Percentiles rank a stretch among this genome's conserved stretches.
Evolutionary conservation across 2,113 vertebrate genomes (phyloP).

Genomic region (Stegastes partitus): DNA sequence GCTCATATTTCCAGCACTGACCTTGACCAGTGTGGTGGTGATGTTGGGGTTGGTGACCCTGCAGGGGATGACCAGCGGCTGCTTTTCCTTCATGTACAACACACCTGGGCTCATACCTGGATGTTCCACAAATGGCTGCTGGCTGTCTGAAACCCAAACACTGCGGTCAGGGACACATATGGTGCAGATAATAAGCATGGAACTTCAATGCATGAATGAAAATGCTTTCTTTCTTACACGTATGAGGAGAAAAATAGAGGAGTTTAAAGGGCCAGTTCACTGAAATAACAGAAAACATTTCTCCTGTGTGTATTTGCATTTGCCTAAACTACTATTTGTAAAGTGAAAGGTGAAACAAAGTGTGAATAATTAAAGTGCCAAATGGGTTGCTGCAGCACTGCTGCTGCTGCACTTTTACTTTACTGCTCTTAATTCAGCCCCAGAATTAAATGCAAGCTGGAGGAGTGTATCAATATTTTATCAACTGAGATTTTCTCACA

Average conservation of each 20-base stretch:
- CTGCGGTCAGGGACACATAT: constrained; percentile 75
- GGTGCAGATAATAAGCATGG: constrained; percentile 15
- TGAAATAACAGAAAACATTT: no score
- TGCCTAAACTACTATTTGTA: neutral
- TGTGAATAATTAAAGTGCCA: no score
- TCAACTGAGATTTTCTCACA: neutral
- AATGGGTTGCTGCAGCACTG: neutral
- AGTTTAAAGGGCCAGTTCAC: no score
- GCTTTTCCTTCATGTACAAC: constrained; percentile 88
- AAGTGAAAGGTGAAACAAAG: no score
- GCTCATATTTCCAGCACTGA: constrained; percentile 59
- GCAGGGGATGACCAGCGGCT: constrained; percentile 91
- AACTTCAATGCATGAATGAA: constrained; percentile 6
- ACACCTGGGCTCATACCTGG: constrained; percentile 84
- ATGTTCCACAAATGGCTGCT: constrained; percentile 90
- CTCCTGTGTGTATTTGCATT: no score
- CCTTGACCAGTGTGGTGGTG: constrained; percentile 87
- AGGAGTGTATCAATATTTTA: neutral
- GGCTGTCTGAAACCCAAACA: constrained; percentile 90
- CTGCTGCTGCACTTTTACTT: neutral
- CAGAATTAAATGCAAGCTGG: neutral
- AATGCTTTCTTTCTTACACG: neutral
- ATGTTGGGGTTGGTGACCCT: constrained; percentile 91
- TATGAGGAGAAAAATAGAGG: neutral
- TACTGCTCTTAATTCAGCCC: neutral